Conservation (phyloP, 1,140 invertebrate genomes). For the Zaprionus ghesquierei region DNA sequence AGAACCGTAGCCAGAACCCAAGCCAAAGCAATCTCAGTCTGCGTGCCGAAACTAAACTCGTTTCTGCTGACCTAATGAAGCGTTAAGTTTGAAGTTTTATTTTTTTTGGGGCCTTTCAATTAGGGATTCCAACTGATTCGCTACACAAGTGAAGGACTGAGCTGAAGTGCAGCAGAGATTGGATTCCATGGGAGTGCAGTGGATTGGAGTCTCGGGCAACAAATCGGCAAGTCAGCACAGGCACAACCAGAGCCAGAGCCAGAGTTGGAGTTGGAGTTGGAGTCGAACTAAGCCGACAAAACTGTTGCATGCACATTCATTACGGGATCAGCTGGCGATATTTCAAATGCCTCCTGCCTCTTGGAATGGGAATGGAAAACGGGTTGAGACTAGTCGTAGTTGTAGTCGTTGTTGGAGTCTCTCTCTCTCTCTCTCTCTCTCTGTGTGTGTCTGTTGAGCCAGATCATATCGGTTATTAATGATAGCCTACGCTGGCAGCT, state of each 20-base stretch:
- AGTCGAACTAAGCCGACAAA: constrained; percentile 43
- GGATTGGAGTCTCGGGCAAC: neutral
- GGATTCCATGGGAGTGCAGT: neutral
- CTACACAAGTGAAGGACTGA: constrained; percentile 1
- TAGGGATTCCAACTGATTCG: constrained; percentile 40
- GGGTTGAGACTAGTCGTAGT: neutral
- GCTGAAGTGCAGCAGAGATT: neutral
- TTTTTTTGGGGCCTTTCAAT: constrained; percentile 55
- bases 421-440: neutral
- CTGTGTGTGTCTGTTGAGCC: constrained; percentile 29
- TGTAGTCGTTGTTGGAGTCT: neutral
- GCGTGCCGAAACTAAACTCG: neutral
- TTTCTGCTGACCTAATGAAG: constrained; percentile 62
- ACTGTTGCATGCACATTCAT: constrained; percentile 57
- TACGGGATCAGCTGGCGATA: constrained; percentile 74
- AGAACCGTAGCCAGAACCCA: neutral
- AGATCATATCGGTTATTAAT: constrained; percentile 82
- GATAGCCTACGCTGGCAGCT: constrained; percentile 75
- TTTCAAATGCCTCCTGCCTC: constrained; percentile 57
- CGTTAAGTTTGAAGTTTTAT: constrained; percentile 62
- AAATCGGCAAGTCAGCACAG: constrained; percentile 22
- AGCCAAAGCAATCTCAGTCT: neutral
- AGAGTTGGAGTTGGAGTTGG: no score
- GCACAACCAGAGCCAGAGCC: neutral
- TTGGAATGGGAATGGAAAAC: constrained; percentile 36